phyloP scores from a whole-genome alignment of 2,888 invertebrate genomes.

The Argyra leucocephala region DNA sequence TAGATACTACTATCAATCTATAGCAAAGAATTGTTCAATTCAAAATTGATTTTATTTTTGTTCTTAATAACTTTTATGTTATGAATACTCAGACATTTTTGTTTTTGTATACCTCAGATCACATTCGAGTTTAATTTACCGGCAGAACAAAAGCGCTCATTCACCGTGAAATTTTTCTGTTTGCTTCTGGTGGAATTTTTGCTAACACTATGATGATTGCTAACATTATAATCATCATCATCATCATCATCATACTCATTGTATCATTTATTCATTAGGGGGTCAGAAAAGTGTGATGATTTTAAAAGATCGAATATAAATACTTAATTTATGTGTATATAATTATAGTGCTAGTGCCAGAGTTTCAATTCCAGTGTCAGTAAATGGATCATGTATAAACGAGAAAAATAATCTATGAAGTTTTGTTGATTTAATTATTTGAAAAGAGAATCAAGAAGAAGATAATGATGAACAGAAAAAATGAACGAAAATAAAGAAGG shows the following conservation, averaged over 20 bases:
- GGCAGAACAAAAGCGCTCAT: constrained; percentile 3
- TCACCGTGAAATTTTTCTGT: constrained; percentile 3
- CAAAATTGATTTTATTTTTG: background rate
- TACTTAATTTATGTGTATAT: background rate
- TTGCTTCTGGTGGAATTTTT: background rate
- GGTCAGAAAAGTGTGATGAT: background rate
- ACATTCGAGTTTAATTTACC: background rate
- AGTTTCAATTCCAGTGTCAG: too few relatives aligned
- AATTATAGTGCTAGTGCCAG: too few relatives aligned
- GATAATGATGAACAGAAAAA: background rate
- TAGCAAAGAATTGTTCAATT: background rate
- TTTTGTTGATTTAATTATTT: background rate
- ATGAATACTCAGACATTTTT: too few relatives aligned
- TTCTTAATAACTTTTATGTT: too few relatives aligned
- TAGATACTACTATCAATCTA: too few relatives aligned
- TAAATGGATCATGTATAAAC: background rate
- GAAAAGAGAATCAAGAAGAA: background rate
- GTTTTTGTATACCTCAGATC: too few relatives aligned
- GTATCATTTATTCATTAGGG: background rate
- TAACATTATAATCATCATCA: background rate
- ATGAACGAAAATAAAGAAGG: background rate
- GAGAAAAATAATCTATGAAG: background rate
- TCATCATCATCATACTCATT: background rate
- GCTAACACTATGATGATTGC: background rate
- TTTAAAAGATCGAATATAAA: background rate